These are phyloP conservation scores for Hylaea fasciaria DNA, from an alignment of 2,888 invertebrate genomes.

Conservation along the genomic window DNA sequence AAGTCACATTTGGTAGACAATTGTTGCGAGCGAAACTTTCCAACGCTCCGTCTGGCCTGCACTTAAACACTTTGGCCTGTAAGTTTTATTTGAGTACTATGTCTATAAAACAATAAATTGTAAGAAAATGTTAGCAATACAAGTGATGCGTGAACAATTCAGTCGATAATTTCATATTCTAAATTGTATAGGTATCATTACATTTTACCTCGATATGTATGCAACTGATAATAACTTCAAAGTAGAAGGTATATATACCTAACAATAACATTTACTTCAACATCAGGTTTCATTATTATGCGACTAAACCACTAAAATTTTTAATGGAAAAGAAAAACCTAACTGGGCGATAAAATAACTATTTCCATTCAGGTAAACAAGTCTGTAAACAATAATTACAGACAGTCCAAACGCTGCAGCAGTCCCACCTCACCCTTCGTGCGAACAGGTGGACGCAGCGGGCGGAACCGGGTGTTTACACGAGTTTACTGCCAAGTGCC, in stretches of 20 bases:
- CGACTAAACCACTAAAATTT: no score
- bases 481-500: constrained; percentile 59
- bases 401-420: constrained; percentile 3
- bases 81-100: neutral
- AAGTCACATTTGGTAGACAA: constrained; percentile 50
- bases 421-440: constrained; percentile 38
- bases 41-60: constrained; percentile 1
- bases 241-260: no score
- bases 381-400: constrained; percentile 16
- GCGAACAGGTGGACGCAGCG: constrained; percentile 72
- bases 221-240: no score
- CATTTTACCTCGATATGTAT: no score
- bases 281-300: no score
- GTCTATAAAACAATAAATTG: neutral
- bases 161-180: no score
- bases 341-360: neutral
- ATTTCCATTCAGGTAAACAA: neutral
- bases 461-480: constrained; percentile 76
- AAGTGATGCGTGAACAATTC: no score
- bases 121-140: no score
- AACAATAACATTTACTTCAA: no score
- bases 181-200: no score
- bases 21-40: constrained; percentile 11
- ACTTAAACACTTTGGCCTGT: constrained; percentile 1
- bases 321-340: no score